phyloP scores from a whole-genome alignment of 2,888 invertebrate genomes.

The Agriopis leucophaearia region DNA sequence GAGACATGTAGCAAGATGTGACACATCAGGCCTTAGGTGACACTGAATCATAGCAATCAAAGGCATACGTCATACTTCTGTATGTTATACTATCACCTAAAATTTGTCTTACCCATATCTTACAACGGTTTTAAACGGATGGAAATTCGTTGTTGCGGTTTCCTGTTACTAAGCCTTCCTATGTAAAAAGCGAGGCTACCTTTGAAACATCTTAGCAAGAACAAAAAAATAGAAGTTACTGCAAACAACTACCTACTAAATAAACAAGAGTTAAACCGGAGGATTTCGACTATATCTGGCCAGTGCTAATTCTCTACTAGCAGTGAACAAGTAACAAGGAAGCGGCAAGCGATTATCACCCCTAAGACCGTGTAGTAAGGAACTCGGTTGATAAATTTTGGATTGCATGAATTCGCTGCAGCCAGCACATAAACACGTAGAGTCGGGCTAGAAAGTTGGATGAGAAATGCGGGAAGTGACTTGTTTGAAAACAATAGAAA shows the following conservation, averaged over 20 bases:
- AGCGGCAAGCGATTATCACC: conserved; percentile 28
- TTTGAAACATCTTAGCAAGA: neutral
- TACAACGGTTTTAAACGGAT: too few species aligned
- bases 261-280: conserved; percentile 30
- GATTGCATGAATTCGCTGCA: conserved; percentile 33
- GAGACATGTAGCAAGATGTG: too few species aligned
- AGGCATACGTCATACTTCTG: too few species aligned
- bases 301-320: conserved; percentile 29
- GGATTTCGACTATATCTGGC: conserved; percentile 29
- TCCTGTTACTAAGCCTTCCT: too few species aligned
- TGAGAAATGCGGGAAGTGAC: neutral
- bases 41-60: too few species aligned
- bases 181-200: neutral
- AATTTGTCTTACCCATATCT: too few species aligned
- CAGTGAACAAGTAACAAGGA: conserved; percentile 18
- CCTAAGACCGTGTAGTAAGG: conserved; percentile 27
- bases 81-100: too few species aligned
- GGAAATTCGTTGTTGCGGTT: too few species aligned
- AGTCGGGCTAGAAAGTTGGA: conserved; percentile 19
- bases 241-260: conserved; percentile 22
- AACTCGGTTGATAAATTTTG: conserved; percentile 32
- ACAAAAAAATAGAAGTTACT: conserved; percentile 1
- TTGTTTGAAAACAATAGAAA: neutral
- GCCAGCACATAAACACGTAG: conserved; percentile 21
- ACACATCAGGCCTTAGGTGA: too few species aligned